Percentiles rank a stretch among this genome's conserved stretches.
Evolutionary conservation across 1,140 invertebrate genomes (phyloP).

Genomic region (Drosophila malerkotliana): DNA sequence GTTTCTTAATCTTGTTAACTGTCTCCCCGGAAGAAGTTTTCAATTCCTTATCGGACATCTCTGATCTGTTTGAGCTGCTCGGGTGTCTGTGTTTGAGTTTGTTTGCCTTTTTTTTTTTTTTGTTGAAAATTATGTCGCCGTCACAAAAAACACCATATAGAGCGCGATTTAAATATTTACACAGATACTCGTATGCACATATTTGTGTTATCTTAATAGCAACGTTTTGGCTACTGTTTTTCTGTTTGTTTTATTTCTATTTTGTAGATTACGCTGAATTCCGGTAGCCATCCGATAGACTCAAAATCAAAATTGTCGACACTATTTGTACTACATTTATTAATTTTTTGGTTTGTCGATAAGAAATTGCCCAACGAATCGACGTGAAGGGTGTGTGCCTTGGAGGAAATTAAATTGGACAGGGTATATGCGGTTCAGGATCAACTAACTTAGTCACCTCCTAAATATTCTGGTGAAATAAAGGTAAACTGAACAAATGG

Average conservation of each 20-base stretch:
- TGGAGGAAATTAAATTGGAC: constrained; percentile 17
- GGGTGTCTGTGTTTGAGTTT: constrained; percentile 23
- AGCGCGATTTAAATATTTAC: constrained; percentile 74
- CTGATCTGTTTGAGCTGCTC: constrained; percentile 47
- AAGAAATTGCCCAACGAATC: constrained; percentile 24
- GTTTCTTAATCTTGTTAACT: constrained; percentile 50
- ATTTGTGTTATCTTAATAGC: constrained; percentile 66
- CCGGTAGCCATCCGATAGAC: constrained; percentile 59
- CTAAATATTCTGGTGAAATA: background rate
- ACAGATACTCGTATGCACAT: constrained; percentile 58
- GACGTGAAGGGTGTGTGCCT: background rate
- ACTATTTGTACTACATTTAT: constrained; percentile 29
- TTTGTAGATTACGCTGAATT: constrained; percentile 69
- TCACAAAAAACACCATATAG: constrained; percentile 28
- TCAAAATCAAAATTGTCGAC: constrained; percentile 44
- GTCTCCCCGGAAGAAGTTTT: constrained; percentile 65
- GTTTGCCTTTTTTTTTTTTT: constrained; percentile 35
- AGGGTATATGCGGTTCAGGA: background rate
- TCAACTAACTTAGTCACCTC: background rate
- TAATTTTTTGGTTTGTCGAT: constrained; percentile 21
- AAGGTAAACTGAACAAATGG: background rate
- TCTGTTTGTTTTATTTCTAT: constrained; percentile 33
- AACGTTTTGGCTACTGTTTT: constrained; percentile 73
- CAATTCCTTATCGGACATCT: constrained; percentile 57
- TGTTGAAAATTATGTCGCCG: constrained; percentile 51